Percentiles rank a stretch among this genome's conserved stretches.
These are phyloP conservation scores for Netelia inedita DNA, from an alignment of 2,888 invertebrate species.

Conservation along the genomic window DNA sequence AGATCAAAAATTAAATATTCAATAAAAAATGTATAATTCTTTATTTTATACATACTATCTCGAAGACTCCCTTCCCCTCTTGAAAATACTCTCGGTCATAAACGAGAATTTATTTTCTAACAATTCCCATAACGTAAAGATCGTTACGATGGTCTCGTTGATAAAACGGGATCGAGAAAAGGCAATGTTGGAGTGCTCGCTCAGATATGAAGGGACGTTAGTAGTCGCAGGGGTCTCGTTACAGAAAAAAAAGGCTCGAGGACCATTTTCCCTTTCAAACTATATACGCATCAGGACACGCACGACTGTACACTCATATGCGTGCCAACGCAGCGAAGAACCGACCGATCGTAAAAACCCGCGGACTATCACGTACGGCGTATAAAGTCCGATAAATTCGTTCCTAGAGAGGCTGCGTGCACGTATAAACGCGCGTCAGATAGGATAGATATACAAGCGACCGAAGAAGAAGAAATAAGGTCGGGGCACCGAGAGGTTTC, in stretches of 20 bases:
- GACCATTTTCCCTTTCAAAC: background rate
- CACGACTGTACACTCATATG: constrained; percentile 15
- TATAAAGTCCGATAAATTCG: constrained; percentile 52
- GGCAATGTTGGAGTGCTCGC: constrained; percentile 2
- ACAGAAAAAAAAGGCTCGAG: constrained; percentile 7
- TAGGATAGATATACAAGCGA: background rate
- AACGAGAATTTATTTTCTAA: background rate
- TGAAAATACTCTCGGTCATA: background rate
- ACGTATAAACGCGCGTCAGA: constrained; percentile 6
- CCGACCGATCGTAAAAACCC: constrained; percentile 35
- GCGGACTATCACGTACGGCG: constrained; percentile 35
- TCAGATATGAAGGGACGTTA: background rate
- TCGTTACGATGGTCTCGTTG: constrained; percentile 9
- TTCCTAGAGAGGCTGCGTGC: constrained; percentile 19
- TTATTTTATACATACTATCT: background rate
- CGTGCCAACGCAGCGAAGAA: constrained; percentile 8
- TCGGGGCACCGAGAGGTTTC: constrained; percentile 7
- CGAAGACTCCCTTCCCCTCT: background rate
- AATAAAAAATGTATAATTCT: background rate
- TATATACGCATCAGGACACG: background rate
- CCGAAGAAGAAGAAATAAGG: background rate
- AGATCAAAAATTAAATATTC: background rate
- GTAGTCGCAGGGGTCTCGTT: constrained; percentile 33
- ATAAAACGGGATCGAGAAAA: background rate
- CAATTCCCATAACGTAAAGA: background rate